These are phyloP conservation scores for Climacteris rufus DNA, from an alignment of 2,113 vertebrate species.

Conservation along the genomic window DNA sequence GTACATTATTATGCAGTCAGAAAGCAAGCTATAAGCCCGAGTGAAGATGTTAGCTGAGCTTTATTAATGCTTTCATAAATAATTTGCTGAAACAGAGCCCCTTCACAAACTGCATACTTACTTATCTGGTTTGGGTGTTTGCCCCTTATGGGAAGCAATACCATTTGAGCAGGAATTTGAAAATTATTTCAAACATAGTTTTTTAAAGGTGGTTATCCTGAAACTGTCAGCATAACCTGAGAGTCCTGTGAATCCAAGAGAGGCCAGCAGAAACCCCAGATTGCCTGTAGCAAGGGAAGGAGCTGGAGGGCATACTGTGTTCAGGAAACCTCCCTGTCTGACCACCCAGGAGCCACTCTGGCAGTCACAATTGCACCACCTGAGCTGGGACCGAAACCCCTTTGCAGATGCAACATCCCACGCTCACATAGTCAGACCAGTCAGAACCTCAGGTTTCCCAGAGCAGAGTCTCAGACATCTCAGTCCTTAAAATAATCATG, in stretches of 20 bases:
- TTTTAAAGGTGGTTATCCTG: background rate
- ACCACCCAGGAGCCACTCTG: background rate
- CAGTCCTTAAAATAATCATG: background rate
- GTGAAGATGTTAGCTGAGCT: background rate
- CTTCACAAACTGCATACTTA: background rate
- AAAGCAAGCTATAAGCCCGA: conserved; percentile 7
- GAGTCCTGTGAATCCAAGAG: background rate
- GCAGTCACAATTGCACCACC: background rate
- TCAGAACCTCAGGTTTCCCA: background rate
- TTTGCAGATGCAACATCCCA: background rate
- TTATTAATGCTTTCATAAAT: conserved; percentile 55
- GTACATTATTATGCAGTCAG: conserved; percentile 42
- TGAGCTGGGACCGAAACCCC: background rate
- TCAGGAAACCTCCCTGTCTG: background rate
- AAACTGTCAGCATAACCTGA: too few relatives aligned
- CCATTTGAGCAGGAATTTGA: background rate
- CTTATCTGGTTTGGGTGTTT: background rate
- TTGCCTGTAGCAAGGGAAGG: background rate
- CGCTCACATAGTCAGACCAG: background rate
- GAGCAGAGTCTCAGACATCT: background rate
- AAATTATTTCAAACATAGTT: background rate
- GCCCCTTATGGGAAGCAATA: background rate
- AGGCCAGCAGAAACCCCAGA: background rate
- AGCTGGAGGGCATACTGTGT: background rate
- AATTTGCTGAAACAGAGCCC: conserved; percentile 16